Evolutionary conservation across 1,140 invertebrate species (phyloP), one percentile per base, ranked within the genome.

Genomic region (Plutomurus gul): DNA sequence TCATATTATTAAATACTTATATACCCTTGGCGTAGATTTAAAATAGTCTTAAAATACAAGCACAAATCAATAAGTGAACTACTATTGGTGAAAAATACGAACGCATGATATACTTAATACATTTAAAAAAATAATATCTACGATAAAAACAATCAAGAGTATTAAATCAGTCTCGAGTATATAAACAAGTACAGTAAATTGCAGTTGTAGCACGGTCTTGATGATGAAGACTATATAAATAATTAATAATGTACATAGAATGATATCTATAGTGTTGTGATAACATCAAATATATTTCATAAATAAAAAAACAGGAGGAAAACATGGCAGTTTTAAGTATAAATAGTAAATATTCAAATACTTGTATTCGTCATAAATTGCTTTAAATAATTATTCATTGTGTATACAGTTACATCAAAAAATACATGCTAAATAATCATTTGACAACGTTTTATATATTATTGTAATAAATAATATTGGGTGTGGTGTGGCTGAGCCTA

Each of bases 151-250:
- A 65, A 65, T 65, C 27, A 65, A 65, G 56, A 65, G 56, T 65
- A 65, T 65, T 65, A 65, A 65, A 65, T 65, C 56, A 65, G 56
- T 65, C 56, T 65, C 56, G 56, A 65, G 56, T 65, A 65, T 65
- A 16, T 65, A 65, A 65, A 65, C 20, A 65, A 65, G 56, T 65
- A 36, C 16, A 65, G 27, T n/a, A 43, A 13, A 7, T n/a, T 30
- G 27, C 56, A 65, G 27, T 65, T 33, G 20, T 51, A 51, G 6
- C 47, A 51, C 20, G 25, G 25, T 51, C 20, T 22, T 22, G 47
- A 7, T 18, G n/a, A 13, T 43, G n/a, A 43, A 43, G 10, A 43
- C 11, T 13, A 43, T 43, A 43, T 3, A 13, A 1, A 43, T 13
- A 43, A 10, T 43, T 43, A 43, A 43, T 43, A 4, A 43, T 43